Percentiles rank a stretch among this genome's conserved stretches.
phyloP scores from a whole-genome alignment of 2,113 vertebrate genomes.

The Microcebus lehilahytsara region DNA sequence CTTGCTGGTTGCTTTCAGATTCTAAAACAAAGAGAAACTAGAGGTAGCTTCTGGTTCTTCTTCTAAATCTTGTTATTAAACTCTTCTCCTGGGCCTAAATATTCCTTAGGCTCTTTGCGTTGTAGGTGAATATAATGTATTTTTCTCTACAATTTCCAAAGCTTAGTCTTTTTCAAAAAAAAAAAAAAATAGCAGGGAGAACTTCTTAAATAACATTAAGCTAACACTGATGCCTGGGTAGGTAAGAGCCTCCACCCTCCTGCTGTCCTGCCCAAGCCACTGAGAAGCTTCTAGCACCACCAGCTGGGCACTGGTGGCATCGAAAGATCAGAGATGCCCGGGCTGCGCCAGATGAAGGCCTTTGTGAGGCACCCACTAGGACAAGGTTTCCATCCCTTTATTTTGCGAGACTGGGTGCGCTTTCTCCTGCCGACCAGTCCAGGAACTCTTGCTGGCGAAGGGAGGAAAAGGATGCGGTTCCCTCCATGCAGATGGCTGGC shows the following conservation, averaged over 20 bases:
- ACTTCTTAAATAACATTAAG: not conserved
- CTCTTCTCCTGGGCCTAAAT: not conserved
- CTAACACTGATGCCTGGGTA: not conserved
- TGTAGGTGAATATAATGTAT: not conserved
- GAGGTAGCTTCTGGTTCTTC: not conserved
- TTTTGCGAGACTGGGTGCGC: not conserved
- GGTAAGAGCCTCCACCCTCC: not conserved
- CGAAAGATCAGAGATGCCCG: not conserved
- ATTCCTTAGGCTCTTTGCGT: not conserved
- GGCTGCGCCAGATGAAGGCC: not conserved
- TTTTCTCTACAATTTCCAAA: not conserved
- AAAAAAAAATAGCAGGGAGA: not conserved
- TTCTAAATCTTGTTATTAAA: not conserved
- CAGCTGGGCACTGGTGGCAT: not conserved
- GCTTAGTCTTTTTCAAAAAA: not conserved
- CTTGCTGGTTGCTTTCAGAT: not conserved
- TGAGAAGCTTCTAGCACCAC: not conserved
- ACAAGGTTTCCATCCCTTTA: not conserved
- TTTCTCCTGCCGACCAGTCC: not conserved
- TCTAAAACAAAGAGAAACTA: not conserved
- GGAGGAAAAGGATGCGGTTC: not conserved
- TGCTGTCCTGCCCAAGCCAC: not conserved
- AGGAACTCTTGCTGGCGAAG: not conserved
- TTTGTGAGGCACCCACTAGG: not conserved
- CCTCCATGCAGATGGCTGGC: not conserved